A percentile compares a stretch with the other conserved stretches of the same genome.
Evolutionary conservation across 2,888 invertebrate genomes (phyloP).

Genomic region (Pogonocherus hispidulus): DNA sequence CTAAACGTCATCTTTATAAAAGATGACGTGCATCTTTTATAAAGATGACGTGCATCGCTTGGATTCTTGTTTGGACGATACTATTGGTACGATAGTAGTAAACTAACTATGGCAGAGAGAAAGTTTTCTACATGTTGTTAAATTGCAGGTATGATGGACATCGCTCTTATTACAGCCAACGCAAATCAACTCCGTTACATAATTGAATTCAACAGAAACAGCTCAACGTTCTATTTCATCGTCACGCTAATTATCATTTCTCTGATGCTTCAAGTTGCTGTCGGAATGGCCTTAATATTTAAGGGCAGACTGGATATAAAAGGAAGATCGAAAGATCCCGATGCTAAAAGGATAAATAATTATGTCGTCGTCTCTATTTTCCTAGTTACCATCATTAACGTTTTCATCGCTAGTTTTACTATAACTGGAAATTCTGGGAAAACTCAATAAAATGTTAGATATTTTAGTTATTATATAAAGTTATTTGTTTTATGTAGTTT

Average conservation of each 20-base stretch:
- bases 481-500: too few species aligned
- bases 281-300: conserved; percentile 75
- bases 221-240: conserved; percentile 73
- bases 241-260: conserved; percentile 74
- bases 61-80: too few species aligned
- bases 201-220: conserved; percentile 73
- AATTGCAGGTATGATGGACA: conserved; percentile 78
- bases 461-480: too few species aligned
- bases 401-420: conserved; percentile 77
- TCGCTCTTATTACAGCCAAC: conserved; percentile 79
- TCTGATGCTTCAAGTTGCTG: conserved; percentile 75
- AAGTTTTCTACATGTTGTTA: too few species aligned
- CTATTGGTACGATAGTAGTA: too few species aligned
- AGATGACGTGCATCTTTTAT: too few species aligned
- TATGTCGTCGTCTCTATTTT: conserved; percentile 76
- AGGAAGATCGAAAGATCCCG: conserved; percentile 68
- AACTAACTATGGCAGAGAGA: too few species aligned
- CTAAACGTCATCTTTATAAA: too few species aligned
- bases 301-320: conserved; percentile 73
- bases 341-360: conserved; percentile 74
- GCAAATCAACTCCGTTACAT: conserved; percentile 79
- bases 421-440: conserved; percentile 58
- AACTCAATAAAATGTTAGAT: not conserved
- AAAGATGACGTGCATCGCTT: too few species aligned
- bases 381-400: conserved; percentile 78